These are phyloP conservation scores for Chrysoperla carnea DNA, from an alignment of 1,140 invertebrate genomes.

Conservation along the genomic window DNA sequence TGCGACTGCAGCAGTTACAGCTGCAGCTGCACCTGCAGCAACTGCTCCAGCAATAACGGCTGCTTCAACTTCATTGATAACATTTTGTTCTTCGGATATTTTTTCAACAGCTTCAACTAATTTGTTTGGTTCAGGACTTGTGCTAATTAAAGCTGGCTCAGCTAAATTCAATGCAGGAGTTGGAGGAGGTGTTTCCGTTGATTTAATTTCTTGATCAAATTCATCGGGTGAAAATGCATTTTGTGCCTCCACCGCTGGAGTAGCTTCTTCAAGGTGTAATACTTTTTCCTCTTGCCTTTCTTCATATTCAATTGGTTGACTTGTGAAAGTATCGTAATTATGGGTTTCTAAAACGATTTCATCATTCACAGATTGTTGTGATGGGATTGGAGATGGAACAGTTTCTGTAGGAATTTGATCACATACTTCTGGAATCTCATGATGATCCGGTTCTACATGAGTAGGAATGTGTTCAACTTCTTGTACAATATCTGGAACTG, in stretches of 20 bases:
- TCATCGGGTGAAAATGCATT: slow-evolving; percentile 12
- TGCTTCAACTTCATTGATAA: slow-evolving; percentile 10
- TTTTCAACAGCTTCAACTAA: slow-evolving; percentile 5
- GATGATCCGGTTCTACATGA: not conserved
- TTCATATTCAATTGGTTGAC: too few species aligned
- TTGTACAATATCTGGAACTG: not conserved
- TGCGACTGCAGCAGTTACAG: slow-evolving; percentile 7
- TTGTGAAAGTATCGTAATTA: slow-evolving; percentile 1
- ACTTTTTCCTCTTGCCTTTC: slow-evolving; percentile 4
- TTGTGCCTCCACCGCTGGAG: slow-evolving; percentile 11
- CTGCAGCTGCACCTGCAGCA: slow-evolving; percentile 14
- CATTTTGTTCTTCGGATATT: slow-evolving; percentile 6
- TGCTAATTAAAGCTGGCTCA: not conserved
- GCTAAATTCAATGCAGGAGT: slow-evolving; percentile 1
- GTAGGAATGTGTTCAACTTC: not conserved
- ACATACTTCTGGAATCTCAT: not conserved
- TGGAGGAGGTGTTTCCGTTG: slow-evolving; percentile 7
- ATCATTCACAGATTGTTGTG: not conserved
- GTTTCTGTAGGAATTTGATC: not conserved
- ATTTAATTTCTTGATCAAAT: slow-evolving; percentile 6
- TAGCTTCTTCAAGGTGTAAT: slow-evolving; percentile 10
- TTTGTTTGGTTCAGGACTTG: slow-evolving; percentile 2
- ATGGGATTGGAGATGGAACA: not conserved
- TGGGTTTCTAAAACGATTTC: slow-evolving; percentile 3
- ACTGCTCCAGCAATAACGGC: slow-evolving; percentile 14